Conservation (phyloP, 2,113 vertebrate species). For the Lepus europaeus region DNA sequence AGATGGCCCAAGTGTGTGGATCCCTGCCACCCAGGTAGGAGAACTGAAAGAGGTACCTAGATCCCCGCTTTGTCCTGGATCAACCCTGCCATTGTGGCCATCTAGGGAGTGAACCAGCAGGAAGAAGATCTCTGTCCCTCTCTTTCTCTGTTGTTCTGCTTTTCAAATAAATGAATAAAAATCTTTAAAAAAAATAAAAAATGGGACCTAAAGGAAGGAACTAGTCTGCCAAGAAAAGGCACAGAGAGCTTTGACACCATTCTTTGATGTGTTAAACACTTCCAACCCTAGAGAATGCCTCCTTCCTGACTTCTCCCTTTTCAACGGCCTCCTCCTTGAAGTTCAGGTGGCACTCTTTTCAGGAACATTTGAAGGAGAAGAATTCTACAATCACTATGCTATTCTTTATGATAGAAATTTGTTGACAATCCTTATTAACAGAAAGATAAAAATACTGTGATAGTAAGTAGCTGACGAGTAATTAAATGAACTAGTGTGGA, state of each 20-base stretch:
- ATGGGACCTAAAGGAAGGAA: background rate
- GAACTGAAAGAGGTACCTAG: no score
- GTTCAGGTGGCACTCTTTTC: background rate
- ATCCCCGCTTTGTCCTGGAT: no score
- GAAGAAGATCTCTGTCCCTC: no score
- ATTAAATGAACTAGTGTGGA: background rate
- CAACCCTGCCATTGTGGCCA: no score
- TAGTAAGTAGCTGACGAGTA: background rate
- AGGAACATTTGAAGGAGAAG: background rate
- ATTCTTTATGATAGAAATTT: background rate
- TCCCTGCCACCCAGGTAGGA: no score
- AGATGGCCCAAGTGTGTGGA: no score
- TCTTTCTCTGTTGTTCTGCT: no score
- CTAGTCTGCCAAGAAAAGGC: background rate
- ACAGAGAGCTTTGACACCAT: background rate
- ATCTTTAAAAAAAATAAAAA: no score
- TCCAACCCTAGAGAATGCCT: no score
- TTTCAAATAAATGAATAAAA: no score
- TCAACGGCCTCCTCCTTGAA: background rate
- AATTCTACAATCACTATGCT: background rate
- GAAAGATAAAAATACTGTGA: background rate
- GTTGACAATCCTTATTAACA: slow-evolving; percentile 35
- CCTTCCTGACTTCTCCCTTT: background rate
- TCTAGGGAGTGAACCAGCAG: no score
- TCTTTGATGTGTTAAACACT: background rate